Evolutionary conservation across 2,113 vertebrate genomes (phyloP), one percentile per base, ranked within the genome.

Genomic region (Corythoichthys haematopterus): DNA sequence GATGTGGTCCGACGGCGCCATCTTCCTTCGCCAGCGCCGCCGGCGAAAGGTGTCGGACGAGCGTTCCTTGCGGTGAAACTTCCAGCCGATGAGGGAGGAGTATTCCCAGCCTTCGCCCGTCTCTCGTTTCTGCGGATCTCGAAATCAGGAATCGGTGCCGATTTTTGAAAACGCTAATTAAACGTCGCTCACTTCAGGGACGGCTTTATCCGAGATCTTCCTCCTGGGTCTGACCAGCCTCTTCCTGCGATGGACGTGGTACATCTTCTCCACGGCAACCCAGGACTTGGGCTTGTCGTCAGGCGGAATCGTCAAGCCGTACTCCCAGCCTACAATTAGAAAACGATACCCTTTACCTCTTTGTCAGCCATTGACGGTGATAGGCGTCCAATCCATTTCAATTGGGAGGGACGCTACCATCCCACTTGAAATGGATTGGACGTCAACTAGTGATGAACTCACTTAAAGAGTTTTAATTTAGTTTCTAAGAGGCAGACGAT

Each of bases 241-340:
- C 70, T 90, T 93, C 13, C 97, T 92, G 60, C 96, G 93, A n/a
- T 97, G 93, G 0, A 93, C 90, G 38, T 98, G 95, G 81, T 98
- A 99, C 97, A 98, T 98, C 80, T 99, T 99, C 84, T 99, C 97
- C 56, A 95, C 91, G 72, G 97, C 91, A 37, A 93, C 95, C 97
- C 97, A 99, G 4, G 94, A 97, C 73, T 91, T 95, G 53, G 97
- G 97, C 40, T 95, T 96, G 70, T 90, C 88, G 78, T 98, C 93
- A 28, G 97, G 96, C 71, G 94, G 96, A 82, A 98, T 93, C n/a
- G 93, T 94, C 61, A 99, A 89, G 43, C 97, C 97, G 70, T 99
- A 99, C 82, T 99, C 97, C 97, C 97, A 99, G 20, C 96, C 97
- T 99, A 40, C 47, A 36, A 5, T 5, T 1, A 71, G 14, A 64